A percentile compares a stretch with the other conserved stretches of the same genome.
phyloP scores from a whole-genome alignment of 1,140 invertebrate genomes.

The Agraylea sexmaculata region DNA sequence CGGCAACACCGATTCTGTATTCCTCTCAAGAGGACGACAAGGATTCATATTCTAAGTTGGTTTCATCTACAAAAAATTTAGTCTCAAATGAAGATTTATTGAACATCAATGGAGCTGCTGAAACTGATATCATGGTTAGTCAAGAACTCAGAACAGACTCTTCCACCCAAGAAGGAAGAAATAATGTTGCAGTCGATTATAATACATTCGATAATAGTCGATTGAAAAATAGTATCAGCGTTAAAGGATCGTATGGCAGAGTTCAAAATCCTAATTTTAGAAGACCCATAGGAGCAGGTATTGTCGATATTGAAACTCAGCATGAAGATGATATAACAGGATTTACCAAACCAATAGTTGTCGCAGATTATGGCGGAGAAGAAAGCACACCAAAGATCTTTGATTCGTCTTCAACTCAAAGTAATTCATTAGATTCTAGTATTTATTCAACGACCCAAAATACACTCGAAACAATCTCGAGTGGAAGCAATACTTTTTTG shows the following conservation, averaged over 20 bases:
- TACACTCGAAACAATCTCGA: slow-evolving; percentile 17
- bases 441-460: slow-evolving; percentile 21
- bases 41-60: slow-evolving; percentile 34
- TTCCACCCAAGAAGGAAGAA: slow-evolving; percentile 7
- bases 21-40: slow-evolving; percentile 3
- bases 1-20: slow-evolving; percentile 1
- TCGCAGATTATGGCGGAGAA: slow-evolving; percentile 24
- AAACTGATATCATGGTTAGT: slow-evolving; percentile 25
- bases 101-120: slow-evolving; percentile 40
- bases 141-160: slow-evolving; percentile 26
- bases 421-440: slow-evolving; percentile 11
- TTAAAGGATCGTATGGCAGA: slow-evolving; percentile 12
- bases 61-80: slow-evolving; percentile 41
- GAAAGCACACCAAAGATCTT: slow-evolving; percentile 7
- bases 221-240: slow-evolving; percentile 7
- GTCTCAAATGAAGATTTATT: slow-evolving; percentile 43
- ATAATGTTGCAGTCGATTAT: too few species aligned
- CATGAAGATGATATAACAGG: slow-evolving; percentile 2
- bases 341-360: slow-evolving; percentile 26
- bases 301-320: slow-evolving; percentile 16
- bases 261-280: slow-evolving; percentile 10
- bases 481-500: neutral
- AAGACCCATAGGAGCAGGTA: slow-evolving; percentile 17
- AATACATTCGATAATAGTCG: too few species aligned
- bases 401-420: slow-evolving; percentile 10